Evolutionary conservation across 2,797 vertebrate species (phyloP).

Genomic region (Carapus acus): DNA sequence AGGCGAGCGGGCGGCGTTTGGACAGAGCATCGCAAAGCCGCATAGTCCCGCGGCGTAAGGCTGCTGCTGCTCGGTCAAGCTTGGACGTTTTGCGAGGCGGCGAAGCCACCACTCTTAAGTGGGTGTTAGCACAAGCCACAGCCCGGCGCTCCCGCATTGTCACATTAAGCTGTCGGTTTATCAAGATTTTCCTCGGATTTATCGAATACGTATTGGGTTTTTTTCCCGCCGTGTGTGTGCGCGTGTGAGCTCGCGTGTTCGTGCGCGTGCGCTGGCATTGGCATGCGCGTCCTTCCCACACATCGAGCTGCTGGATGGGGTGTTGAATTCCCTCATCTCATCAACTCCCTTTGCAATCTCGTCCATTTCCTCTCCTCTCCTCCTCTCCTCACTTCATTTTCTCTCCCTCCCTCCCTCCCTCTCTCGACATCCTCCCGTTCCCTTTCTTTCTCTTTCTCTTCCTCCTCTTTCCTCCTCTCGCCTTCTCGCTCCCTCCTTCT

Average conservation of each 20-base stretch:
- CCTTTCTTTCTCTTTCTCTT: neutral
- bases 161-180: too few relatives aligned
- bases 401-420: constrained; percentile 20
- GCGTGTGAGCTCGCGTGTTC: neutral
- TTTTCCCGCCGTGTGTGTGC: neutral
- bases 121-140: too few relatives aligned
- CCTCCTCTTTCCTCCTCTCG: neutral
- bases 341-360: constrained; percentile 14
- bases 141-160: neutral
- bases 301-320: constrained; percentile 44
- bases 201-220: neutral
- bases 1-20: neutral
- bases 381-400: constrained; percentile 17
- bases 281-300: constrained; percentile 52
- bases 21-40: constrained; percentile 18
- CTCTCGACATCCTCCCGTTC: constrained; percentile 13
- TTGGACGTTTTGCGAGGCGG: constrained; percentile 24
- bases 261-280: constrained; percentile 25
- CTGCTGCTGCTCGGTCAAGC: constrained; percentile 5
- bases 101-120: too few relatives aligned
- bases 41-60: constrained; percentile 51
- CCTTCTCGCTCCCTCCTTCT: too few relatives aligned
- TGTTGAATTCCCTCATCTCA: constrained; percentile 28
- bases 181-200: too few relatives aligned
- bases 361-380: constrained; percentile 14